Conservation (phyloP, 92 coral and sea anemone species). For the Porites evermanni region DNA sequence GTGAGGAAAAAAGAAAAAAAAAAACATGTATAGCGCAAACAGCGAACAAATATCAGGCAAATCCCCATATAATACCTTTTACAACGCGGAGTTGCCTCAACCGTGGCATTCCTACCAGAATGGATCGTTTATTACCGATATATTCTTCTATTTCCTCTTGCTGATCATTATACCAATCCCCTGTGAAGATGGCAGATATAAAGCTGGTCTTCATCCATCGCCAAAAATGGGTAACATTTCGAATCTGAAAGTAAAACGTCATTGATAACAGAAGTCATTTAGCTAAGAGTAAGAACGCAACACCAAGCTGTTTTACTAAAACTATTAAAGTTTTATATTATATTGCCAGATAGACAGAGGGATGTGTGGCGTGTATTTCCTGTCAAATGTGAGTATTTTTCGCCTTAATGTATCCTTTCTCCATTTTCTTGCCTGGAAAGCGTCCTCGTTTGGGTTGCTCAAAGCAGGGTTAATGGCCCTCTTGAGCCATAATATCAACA, state of each 20-base stretch:
- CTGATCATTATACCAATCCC: conserved; percentile 19
- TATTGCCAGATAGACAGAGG: no score
- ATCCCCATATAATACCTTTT: not conserved
- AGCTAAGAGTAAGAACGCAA: no score
- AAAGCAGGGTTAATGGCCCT: no score
- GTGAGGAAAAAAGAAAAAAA: not conserved
- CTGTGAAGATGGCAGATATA: not conserved
- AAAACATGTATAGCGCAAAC: no score
- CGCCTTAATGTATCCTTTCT: no score
- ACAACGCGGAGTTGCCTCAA: conserved; percentile 14
- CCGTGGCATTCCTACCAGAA: conserved; percentile 33
- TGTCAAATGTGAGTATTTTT: no score
- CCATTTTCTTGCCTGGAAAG: not conserved
- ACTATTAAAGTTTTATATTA: no score
- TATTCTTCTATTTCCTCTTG: conserved; percentile 20
- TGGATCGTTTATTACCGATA: conserved; percentile 23
- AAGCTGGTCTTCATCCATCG: not conserved
- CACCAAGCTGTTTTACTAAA: no score
- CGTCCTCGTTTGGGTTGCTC: not conserved
- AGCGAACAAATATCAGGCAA: no score
- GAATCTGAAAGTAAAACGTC: not conserved
- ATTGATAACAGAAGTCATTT: not conserved
- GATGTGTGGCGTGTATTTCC: no score
- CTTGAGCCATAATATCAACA: no score
- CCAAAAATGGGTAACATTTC: conserved; percentile 11